phyloP scores from a whole-genome alignment of 2,113 vertebrate genomes.

The Hypocryptadius cinnamomeus region DNA sequence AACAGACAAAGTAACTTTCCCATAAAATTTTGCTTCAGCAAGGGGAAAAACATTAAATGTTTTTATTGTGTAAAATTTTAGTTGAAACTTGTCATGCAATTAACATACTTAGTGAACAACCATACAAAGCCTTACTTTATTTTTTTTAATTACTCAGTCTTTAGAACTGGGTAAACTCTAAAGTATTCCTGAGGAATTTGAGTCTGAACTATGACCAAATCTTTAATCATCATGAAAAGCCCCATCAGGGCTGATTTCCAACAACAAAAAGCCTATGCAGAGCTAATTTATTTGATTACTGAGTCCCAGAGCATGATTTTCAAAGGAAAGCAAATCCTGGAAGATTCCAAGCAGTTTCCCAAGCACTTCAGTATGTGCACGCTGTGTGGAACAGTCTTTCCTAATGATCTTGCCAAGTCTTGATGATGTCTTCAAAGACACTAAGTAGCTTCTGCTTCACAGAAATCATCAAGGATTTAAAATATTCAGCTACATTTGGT shows the following conservation, averaged over 20 bases:
- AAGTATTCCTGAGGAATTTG: constrained; percentile 15
- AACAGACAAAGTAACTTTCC: neutral
- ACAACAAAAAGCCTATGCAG: neutral
- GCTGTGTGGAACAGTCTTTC: neutral
- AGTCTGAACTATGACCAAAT: constrained; percentile 5
- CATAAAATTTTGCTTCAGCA: neutral
- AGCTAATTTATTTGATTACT: neutral
- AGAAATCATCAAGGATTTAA: neutral
- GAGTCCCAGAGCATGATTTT: neutral
- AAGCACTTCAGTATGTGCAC: neutral
- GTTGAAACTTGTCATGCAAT: constrained; percentile 19
- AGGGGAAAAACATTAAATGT: neutral
- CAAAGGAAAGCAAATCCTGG: neutral
- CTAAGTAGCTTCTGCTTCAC: neutral
- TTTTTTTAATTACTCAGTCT: neutral
- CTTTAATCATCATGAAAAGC: constrained; percentile 25
- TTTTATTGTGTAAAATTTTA: neutral
- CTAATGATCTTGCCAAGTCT: neutral
- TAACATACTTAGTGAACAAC: constrained; percentile 6
- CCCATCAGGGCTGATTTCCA: neutral
- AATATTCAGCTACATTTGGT: neutral
- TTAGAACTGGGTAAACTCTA: neutral
- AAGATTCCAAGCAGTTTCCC: neutral
- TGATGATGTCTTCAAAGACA: neutral
- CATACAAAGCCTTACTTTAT: neutral